Conservation (phyloP, 2,113 vertebrate genomes). For the Colaptes auratus region DNA sequence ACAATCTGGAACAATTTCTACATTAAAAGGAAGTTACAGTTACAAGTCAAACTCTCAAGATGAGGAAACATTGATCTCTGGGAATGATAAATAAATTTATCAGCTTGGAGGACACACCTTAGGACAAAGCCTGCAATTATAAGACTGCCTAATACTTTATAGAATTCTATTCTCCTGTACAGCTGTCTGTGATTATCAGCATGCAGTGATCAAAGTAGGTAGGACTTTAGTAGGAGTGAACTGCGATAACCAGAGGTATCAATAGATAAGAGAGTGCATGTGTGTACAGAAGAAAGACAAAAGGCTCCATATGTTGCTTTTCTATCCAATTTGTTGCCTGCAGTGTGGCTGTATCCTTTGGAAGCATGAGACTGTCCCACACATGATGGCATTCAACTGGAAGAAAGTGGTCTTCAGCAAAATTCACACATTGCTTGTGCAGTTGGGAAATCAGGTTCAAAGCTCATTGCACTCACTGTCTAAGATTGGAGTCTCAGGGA, state of each 20-base stretch:
- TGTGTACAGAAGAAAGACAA: background rate
- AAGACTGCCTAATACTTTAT: background rate
- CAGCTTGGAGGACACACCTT: background rate
- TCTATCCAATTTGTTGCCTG: background rate
- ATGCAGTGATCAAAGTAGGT: background rate
- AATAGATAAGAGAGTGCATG: background rate
- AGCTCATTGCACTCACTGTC: background rate
- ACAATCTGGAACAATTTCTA: background rate
- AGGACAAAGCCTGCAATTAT: background rate
- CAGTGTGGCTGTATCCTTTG: background rate
- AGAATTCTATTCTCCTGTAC: background rate
- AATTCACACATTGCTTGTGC: background rate
- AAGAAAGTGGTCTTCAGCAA: background rate
- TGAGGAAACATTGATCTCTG: background rate
- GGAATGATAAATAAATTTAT: background rate
- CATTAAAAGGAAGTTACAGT: background rate
- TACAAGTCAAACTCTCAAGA: background rate
- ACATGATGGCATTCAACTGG: background rate
- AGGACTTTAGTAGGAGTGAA: background rate
- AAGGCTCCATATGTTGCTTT: background rate
- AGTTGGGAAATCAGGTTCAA: background rate
- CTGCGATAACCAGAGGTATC: background rate
- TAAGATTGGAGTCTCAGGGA: background rate
- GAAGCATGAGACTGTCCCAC: fast-evolving
- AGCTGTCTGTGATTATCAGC: background rate